Base-by-base conservation (phyloP, 1,140 invertebrate species). In the Zaprionus tsacasi region DNA sequence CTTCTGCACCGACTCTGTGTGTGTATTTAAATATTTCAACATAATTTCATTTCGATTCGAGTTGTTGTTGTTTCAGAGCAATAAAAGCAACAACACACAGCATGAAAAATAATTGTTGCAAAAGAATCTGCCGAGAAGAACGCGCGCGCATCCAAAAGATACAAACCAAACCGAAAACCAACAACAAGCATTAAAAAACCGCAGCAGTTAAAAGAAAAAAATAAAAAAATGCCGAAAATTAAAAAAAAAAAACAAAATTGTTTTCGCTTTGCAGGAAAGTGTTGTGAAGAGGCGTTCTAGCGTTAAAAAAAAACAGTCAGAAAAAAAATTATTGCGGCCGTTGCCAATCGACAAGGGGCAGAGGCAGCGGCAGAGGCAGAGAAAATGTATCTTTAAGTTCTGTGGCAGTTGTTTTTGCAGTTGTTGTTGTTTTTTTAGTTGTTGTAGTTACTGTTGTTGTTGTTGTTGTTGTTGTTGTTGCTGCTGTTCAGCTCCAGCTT, bases 211-310 rank as follows among this genome's bases (percentile, higher is more conserved):
- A 76, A 75, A 69, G 78, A 76, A 69, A 78, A 76, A 79, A 70
- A 73, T 69, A 68, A 43, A 30, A 71, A 48, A 25, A 21, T 50
- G 25, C 15, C 27, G 15, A 59, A 71, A 76, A 57, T 15, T 66
- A 25, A 64, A 57, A 30, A 56, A 59, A 78, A 56, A 50, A 61
- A 69, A 11, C 27, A 69, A 71, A 69, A 54, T 66, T 67, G 40
- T 71, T 73, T 76, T 70, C 50, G 67, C 59, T 70, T 43, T 70
- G 68, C 17, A 58, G 69, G 68, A 89, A 88, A 88, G 85, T 88
- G 85, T 89, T 81, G 85, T 66, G 72, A 88, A 89, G 85, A 89
- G 85, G 85, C 85, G 85, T 88, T 88, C 85, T 88, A 89, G 85
- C 85, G 81, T 89, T 88, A 81, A 89, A 88, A 45, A 45, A 43